Base-by-base conservation (phyloP, 2,888 invertebrate genomes). In the Cheilosia vernalis region DNA sequence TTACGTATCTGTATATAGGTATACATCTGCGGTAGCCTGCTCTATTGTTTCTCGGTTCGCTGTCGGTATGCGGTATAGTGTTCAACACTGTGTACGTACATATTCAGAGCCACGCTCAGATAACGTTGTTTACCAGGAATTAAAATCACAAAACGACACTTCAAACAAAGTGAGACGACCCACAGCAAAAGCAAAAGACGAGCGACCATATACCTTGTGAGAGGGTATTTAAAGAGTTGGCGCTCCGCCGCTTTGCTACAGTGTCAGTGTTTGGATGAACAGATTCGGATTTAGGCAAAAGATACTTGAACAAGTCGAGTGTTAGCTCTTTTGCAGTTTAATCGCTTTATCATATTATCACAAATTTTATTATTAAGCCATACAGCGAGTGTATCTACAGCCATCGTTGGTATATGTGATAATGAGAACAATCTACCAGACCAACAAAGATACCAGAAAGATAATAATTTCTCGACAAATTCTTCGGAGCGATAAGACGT, bases 61-160 rank as follows among this genome's bases (percentile, higher is more conserved):
- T 37, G 33, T 40, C 37, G 27, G 49, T 17, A 47, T 53, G 13
- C 17, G 3, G 13, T 37, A 37, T 37, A 37, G 4, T 37, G 37
- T 4, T 13, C 13, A 13, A 37, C 37, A 37, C 37, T 42, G 24
- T 58, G 63, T 40, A 42, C 40, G 42, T 53, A 49, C 66, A 37
- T 67, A 76, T 72, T 73, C 55, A 44, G 44, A 87, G 53, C 56
- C 49, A 21, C 69, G 66, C 51, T 66, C 87, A 88, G 90, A 90
- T 90, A 90, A 90, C 88, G 89, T 89, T 90, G 91, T 90, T 90
- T 90, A 90, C 91, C 24, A 88, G 87, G 87, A 89, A 88, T 87
- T 80, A 79, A 77, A 81, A 61, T 81, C 70, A 56, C 63, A 81
- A 84, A 69, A 79, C 64, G 72, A 69, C 87, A 87, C 82, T 63